A percentile compares a stretch with the other conserved stretches of the same genome.
phyloP scores from a whole-genome alignment of 2,113 vertebrate species.

The Chloropsis cyanopogon region DNA sequence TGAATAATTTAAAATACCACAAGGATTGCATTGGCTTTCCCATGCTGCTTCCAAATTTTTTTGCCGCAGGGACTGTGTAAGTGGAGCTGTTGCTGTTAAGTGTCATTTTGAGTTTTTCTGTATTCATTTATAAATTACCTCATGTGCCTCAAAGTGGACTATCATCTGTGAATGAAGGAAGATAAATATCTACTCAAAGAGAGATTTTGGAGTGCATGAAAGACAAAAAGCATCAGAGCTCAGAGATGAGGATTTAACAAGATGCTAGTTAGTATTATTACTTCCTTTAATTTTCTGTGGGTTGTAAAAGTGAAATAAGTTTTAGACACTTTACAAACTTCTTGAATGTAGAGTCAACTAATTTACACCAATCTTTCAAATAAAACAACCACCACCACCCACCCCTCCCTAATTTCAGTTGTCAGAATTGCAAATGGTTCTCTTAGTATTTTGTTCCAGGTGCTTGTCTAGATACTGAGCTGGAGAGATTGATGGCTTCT shows the following conservation, averaged over 20 bases:
- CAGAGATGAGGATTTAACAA: slow-evolving; percentile 9
- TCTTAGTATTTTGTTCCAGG: neutral
- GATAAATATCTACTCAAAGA: slow-evolving; percentile 28
- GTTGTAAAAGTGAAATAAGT: neutral
- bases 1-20: slow-evolving; percentile 21
- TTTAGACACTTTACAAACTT: neutral
- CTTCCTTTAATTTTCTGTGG: neutral
- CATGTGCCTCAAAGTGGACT: neutral
- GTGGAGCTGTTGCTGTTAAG: slow-evolving; percentile 6
- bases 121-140: neutral
- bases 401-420: neutral
- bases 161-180: neutral
- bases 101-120: slow-evolving; percentile 16
- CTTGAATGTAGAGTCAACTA: neutral
- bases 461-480: neutral
- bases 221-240: neutral
- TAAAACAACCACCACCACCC: neutral
- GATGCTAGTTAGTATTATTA: neutral
- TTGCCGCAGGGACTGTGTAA: neutral
- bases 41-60: neutral
- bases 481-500: neutral
- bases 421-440: neutral
- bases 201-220: neutral
- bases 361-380: neutral
- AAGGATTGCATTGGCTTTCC: slow-evolving; percentile 1